These are phyloP conservation scores for Cossypha polioptera DNA, from an alignment of 2,797 vertebrate genomes.

Conservation along the genomic window DNA sequence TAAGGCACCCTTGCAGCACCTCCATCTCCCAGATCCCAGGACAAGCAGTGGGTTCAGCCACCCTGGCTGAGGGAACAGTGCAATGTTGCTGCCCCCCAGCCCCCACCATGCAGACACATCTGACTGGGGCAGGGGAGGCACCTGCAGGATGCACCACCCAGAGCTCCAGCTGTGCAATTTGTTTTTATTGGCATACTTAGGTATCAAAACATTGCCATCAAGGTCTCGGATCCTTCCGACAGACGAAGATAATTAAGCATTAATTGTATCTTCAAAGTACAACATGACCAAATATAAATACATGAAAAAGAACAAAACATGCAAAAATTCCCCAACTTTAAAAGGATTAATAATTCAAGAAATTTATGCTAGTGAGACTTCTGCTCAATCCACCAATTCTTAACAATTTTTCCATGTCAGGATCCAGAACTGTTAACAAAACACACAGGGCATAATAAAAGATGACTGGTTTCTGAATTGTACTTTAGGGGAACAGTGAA, in stretches of 20 bases:
- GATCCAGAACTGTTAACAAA: background rate
- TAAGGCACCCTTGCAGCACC: background rate
- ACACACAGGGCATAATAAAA: background rate
- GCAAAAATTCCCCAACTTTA: constrained; percentile 52
- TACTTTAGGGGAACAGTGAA: background rate
- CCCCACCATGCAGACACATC: background rate
- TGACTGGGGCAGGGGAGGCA: background rate
- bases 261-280: constrained; percentile 21
- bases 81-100: background rate
- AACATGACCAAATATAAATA: constrained; percentile 60
- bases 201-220: constrained; percentile 65
- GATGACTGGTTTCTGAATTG: background rate
- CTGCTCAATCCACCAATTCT: background rate
- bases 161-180: constrained; percentile 15
- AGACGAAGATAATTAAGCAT: background rate
- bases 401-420: background rate
- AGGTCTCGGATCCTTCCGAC: constrained; percentile 21
- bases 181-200: constrained; percentile 69
- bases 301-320: constrained; percentile 60
- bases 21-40: background rate
- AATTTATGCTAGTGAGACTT: constrained; percentile 10
- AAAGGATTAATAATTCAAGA: constrained; percentile 39
- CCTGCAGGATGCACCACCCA: constrained; percentile 51
- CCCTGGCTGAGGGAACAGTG: background rate
- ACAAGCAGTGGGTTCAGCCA: background rate